Base-by-base conservation (phyloP, 2,797 vertebrate species). In the Synaphobranchus kaupii region DNA sequence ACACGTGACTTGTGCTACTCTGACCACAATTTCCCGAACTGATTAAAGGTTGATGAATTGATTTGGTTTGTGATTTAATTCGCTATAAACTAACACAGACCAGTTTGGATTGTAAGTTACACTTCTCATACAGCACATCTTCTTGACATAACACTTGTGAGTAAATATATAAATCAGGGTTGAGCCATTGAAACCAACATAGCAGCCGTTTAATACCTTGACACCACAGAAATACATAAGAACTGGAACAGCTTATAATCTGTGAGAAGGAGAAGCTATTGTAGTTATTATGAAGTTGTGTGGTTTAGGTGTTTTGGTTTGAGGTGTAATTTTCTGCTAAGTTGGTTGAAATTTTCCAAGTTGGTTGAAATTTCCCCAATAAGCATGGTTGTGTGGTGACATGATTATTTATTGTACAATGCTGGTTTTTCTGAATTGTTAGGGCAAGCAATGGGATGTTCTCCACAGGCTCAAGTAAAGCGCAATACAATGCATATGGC, bases 401-500 rank as follows among this genome's bases (percentile, higher is more conserved):
- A 73, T 78, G 34, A 78, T 22, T 20, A 17, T 78, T 78, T 3
- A 31, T 5, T n/a, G 25, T 66, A 15, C 17, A 0, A 1, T 28
- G 12, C 17, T 44, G 5, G 22, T 78, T 78, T 78, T 34, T 78
- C 71, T 73, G 28, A 34, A 44, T 78, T 39, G 12, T 22, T 17
- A 78, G 73, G 73, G 44, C 73, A 78, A 17, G 17, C 2, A 8
- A 47, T 7, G 31, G n/a, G n/a, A 71, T 85, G 84, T 66, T 31
- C 13, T 85, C 44, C 25, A 48, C 1, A 6, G 10, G 22, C 92
- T 0, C 54, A 0, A 22, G 44, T 92, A 9, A 0, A 0, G 0
- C 85, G 0, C 0, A 0, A 85, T 73, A 92, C 88, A 0, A 4
- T 0, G 20, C 0, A 82, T 9, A 0, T 22, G 0, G 13, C 5